These are phyloP conservation scores for Melikaiella ostensackeni DNA, from an alignment of 2,888 invertebrate genomes.

Conservation along the genomic window DNA sequence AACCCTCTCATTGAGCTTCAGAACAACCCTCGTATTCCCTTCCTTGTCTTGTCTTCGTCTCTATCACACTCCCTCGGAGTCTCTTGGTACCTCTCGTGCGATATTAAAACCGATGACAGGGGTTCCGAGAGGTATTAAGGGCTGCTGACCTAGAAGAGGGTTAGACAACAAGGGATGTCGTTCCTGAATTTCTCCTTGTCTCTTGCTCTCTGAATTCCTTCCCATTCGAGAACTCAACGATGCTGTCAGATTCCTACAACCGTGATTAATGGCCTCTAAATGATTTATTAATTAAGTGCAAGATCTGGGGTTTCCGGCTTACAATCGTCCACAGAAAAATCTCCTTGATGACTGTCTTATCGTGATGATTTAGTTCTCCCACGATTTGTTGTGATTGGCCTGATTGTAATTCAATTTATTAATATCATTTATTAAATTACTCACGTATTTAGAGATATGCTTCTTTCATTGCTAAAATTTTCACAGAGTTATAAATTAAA, in stretches of 20 bases:
- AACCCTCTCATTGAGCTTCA: slow-evolving; percentile 46
- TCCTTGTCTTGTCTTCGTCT: slow-evolving; percentile 42
- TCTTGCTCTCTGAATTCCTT: slow-evolving; percentile 10
- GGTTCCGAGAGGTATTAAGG: slow-evolving; percentile 38
- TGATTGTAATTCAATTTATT: neutral
- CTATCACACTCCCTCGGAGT: slow-evolving; percentile 33
- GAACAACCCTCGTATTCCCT: slow-evolving; percentile 42
- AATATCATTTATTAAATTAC: neutral
- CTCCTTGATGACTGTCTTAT: neutral
- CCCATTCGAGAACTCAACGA: slow-evolving; percentile 14
- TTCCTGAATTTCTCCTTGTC: slow-evolving; percentile 31
- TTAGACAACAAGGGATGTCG: slow-evolving; percentile 31
- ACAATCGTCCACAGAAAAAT: neutral
- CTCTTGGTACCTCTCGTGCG: slow-evolving; percentile 30
- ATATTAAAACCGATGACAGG: slow-evolving; percentile 39
- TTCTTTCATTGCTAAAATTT: too few species aligned
- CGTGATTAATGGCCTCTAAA: slow-evolving; percentile 23
- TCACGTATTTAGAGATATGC: too few species aligned
- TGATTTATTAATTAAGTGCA: slow-evolving; percentile 29
- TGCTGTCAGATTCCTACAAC: slow-evolving; percentile 26
- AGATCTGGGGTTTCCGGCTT: slow-evolving; percentile 4
- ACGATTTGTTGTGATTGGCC: neutral
- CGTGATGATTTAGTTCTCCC: neutral
- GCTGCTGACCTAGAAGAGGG: slow-evolving; percentile 39
- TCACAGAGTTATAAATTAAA: too few species aligned